Base-by-base conservation (phyloP, 2,797 vertebrate species). In the Hypotaenidia okinawae region DNA sequence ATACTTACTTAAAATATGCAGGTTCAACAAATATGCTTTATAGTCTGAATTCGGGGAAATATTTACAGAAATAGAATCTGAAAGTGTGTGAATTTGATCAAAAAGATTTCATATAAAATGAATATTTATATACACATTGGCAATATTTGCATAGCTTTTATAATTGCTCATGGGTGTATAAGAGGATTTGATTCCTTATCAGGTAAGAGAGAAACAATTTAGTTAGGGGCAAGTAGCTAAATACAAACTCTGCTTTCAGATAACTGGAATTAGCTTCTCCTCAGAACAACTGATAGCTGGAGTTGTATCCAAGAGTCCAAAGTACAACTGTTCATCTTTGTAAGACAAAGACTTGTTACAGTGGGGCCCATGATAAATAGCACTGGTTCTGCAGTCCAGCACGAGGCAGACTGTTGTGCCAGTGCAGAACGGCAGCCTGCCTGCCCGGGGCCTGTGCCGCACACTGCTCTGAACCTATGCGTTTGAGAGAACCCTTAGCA, bases 61-160 rank as follows among this genome's bases (percentile, higher is more conserved):
- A 73, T 76, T 86, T 91, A 63, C 30, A 73, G 47, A 76, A 84
- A 67, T 2, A 59, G 59, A 33, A 63, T 62, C 70, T 66, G 55
- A 37, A 78, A 87, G 25, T 16, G 8, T 68, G 13, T 58, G 74
- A 91, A 47, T 62, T 47, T 52, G 35, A 93, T 90, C 7, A 73
- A 90, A 96, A 52, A 73, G 24, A 25, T 76, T 67, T 87, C 52
- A 45, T 84, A 58, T n/a, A 1, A 70, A 80, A 90, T 90, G 4
- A 90, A 77, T 94, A 79, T 86, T 94, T 89, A 89, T 79, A 73
- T 37, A 45, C 67, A 22, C 16, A 49, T 33, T 69, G 57, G 35
- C 27, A 88, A 16, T 92, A 82, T 94, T 95, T 93, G 39, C 79
- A 81, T 72, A 69, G 16, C 33, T 47, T 90, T 89, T 90, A 64